Evolutionary conservation across 2,888 invertebrate genomes (phyloP).

Genomic region (Pachycephus smyrnensis): DNA sequence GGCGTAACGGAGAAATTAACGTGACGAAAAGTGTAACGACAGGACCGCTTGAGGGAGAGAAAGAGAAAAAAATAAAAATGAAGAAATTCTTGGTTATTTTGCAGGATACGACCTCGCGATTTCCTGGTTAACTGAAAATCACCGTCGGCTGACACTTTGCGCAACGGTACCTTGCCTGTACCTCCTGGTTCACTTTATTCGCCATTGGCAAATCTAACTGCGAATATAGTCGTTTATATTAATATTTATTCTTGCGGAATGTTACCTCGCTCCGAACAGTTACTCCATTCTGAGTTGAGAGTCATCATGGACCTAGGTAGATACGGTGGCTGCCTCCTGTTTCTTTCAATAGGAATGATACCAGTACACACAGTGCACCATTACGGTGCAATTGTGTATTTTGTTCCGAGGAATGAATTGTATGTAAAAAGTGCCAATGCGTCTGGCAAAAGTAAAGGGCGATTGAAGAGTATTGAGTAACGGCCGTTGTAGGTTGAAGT

Average conservation of each 20-base stretch:
- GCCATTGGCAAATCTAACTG: constrained; percentile 39
- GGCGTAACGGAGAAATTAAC: not conserved
- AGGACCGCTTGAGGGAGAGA: not conserved
- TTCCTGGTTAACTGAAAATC: constrained; percentile 9
- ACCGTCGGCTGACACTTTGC: not conserved
- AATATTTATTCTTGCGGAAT: constrained; percentile 45
- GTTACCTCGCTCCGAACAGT: constrained; percentile 16
- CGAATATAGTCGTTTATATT: constrained; percentile 36
- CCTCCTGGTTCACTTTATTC: constrained; percentile 15
- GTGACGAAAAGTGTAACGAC: not conserved
- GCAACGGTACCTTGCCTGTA: constrained; percentile 26
- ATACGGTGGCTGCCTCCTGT: not conserved
- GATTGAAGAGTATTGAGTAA: too few relatives aligned
- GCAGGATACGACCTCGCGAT: not conserved
- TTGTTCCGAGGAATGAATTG: too few relatives aligned
- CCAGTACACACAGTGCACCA: too few relatives aligned
- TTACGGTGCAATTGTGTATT: too few relatives aligned
- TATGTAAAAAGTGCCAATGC: too few relatives aligned
- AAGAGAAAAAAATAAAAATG: not conserved
- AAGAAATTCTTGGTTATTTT: not conserved
- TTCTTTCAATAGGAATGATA: too few relatives aligned
- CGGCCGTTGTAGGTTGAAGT: too few relatives aligned
- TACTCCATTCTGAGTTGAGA: not conserved
- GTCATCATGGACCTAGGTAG: not conserved
- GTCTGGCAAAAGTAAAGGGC: too few relatives aligned